Evolutionary conservation across 1,140 invertebrate species (phyloP).

Genomic region (Drosophila prosaltans): DNA sequence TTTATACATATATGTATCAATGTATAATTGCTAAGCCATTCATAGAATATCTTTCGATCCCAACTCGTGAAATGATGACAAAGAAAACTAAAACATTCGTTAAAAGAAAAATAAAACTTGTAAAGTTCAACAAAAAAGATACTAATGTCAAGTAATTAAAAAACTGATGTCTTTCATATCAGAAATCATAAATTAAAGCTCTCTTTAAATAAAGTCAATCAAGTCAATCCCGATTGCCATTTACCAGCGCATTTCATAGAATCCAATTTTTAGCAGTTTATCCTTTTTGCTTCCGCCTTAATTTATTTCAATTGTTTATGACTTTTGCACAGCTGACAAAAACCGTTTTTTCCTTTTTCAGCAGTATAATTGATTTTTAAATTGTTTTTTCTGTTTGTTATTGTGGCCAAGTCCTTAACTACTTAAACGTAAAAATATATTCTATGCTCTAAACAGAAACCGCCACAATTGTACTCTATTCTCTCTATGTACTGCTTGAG

Average conservation of each 20-base stretch:
- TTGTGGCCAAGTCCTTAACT: background rate
- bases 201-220: too few relatives aligned
- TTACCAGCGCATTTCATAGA: background rate
- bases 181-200: too few relatives aligned
- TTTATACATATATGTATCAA: too few relatives aligned
- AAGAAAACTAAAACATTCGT: too few relatives aligned
- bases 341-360: conserved; percentile 5
- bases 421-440: conserved; percentile 26
- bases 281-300: background rate
- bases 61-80: too few relatives aligned
- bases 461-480: conserved; percentile 10
- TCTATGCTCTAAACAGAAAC: conserved; percentile 62
- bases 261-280: conserved; percentile 3
- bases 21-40: too few relatives aligned
- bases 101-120: too few relatives aligned
- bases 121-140: too few relatives aligned
- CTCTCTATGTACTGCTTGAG: conserved; percentile 67
- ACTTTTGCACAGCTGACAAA: conserved; percentile 24
- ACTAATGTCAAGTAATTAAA: too few relatives aligned
- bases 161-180: background rate
- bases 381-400: background rate
- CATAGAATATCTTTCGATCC: too few relatives aligned
- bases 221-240: background rate
- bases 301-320: conserved; percentile 51
- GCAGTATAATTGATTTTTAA: conserved; percentile 39